Evolutionary conservation across 2,113 vertebrate genomes (phyloP).

Genomic region (Rhegmatorhina hoffmannsi): DNA sequence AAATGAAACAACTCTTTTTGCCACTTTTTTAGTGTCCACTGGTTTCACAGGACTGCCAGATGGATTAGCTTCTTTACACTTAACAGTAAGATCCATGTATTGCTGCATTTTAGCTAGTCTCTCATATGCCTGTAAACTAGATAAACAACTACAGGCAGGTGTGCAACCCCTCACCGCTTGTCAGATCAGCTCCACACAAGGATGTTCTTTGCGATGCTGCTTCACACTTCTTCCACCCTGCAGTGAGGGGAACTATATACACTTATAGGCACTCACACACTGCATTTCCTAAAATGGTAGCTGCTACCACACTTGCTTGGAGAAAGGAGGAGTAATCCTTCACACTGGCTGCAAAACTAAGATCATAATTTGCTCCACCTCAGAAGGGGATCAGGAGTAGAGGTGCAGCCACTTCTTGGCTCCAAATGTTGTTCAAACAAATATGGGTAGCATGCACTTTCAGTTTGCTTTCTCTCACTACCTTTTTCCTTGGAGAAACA

Average conservation of each 20-base stretch:
- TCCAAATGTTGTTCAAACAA: not conserved
- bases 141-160: constrained; percentile 9
- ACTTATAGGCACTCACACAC: not conserved
- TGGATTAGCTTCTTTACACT: not conserved
- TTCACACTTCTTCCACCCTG: not conserved
- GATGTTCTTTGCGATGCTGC: not conserved
- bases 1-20: not conserved
- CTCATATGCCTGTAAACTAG: not conserved
- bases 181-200: not conserved
- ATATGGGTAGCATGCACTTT: not conserved
- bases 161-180: not conserved
- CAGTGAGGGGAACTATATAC: not conserved
- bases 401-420: not conserved
- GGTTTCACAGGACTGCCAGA: constrained; percentile 17
- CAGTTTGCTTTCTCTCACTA: not conserved
- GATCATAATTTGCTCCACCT: not conserved
- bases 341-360: not conserved
- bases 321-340: not conserved
- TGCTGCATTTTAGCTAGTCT: constrained; percentile 5
- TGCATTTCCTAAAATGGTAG: not conserved
- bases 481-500: not conserved
- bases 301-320: not conserved
- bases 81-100: not conserved
- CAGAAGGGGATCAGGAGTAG: not conserved
- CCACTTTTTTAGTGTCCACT: not conserved